Evolutionary conservation across 1,140 invertebrate species (phyloP).

Genomic region (Drosophila chauvacae): DNA sequence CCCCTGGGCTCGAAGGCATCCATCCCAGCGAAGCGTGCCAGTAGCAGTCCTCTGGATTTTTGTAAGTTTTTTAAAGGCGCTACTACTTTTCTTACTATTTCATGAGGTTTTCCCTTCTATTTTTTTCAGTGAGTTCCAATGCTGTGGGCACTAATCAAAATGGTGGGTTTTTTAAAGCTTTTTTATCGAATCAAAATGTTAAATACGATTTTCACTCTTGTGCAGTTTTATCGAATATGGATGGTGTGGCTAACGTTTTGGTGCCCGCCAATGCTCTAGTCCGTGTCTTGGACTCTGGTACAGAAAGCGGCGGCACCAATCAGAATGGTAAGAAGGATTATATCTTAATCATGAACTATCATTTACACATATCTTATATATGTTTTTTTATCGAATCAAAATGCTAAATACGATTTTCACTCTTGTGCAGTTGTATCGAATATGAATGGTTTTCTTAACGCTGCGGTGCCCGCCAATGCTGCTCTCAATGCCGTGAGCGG

Average conservation of each 20-base stretch:
- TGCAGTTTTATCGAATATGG: no score
- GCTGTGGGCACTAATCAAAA: background rate
- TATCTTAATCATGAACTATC: background rate
- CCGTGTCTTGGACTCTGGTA: rapidly evolving
- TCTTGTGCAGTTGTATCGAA: no score
- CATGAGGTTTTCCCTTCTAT: background rate
- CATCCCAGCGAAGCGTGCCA: slow-evolving; percentile 37
- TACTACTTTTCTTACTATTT: background rate
- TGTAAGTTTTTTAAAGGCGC: background rate
- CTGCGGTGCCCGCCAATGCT: no score
- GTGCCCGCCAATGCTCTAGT: background rate
- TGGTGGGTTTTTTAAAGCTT: background rate
- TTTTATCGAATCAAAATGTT: background rate
- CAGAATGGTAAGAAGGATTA: background rate
- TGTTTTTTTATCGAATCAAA: no score
- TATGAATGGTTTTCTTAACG: no score
- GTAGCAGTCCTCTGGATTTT: background rate
- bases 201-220: background rate
- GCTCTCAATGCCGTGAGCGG: no score
- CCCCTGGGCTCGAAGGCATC: slow-evolving; percentile 11
- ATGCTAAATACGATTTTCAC: no score
- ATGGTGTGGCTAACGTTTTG: background rate
- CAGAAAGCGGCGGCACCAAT: background rate
- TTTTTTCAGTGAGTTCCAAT: slow-evolving; percentile 8
- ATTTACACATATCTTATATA: no score